Percentiles rank a stretch among this genome's conserved stretches.
phyloP scores from a whole-genome alignment of 53 echinoderm and acorn worm species.

The Astropecten irregularis region DNA sequence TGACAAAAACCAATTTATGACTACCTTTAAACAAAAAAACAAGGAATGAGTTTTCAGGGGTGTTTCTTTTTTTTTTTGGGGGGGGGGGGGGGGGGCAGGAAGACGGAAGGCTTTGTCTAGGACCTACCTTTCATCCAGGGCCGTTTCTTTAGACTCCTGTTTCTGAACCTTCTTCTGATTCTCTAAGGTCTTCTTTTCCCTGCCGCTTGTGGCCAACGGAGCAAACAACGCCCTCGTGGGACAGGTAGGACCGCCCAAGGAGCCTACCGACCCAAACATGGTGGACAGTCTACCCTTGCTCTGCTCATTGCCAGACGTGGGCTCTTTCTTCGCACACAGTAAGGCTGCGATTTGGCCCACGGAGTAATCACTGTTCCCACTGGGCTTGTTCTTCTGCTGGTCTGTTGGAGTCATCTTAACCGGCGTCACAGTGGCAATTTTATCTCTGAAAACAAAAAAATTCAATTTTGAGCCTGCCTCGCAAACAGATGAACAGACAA shows the following conservation, averaged over 20 bases:
- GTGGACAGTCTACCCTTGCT: background rate
- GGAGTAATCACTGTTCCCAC: background rate
- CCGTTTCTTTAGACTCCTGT: too few relatives aligned
- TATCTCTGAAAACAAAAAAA: background rate
- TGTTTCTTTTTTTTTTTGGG: too few relatives aligned
- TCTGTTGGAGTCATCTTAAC: background rate
- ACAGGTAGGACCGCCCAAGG: background rate
- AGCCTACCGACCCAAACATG: slow-evolving; percentile 25
- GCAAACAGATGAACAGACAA: too few relatives aligned
- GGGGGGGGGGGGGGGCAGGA: too few relatives aligned
- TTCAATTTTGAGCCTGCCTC: too few relatives aligned
- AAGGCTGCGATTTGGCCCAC: background rate
- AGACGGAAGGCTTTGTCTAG: too few relatives aligned
- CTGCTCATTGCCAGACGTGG: background rate
- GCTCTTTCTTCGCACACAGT: background rate
- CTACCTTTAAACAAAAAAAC: too few relatives aligned
- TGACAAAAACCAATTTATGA: too few relatives aligned
- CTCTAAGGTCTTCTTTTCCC: background rate
- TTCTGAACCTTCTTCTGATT: too few relatives aligned
- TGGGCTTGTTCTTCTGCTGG: background rate
- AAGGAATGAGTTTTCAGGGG: too few relatives aligned
- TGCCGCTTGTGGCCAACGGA: background rate
- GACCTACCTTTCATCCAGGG: too few relatives aligned
- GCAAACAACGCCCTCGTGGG: background rate
- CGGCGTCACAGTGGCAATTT: background rate